A percentile compares a stretch with the other conserved stretches of the same genome.
phyloP scores from a whole-genome alignment of 2,888 invertebrate species.

The Anodontia alba region DNA sequence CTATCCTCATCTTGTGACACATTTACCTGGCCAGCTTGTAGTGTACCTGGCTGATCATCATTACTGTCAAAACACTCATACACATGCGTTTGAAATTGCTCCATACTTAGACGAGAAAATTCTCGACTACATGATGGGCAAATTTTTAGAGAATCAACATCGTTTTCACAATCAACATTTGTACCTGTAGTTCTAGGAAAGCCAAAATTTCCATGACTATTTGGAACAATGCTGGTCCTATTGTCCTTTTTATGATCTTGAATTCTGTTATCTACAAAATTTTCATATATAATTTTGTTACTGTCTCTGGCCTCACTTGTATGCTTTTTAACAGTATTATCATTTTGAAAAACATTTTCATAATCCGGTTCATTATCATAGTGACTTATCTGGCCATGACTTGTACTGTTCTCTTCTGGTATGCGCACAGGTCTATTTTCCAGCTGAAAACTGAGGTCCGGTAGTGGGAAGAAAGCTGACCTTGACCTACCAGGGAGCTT shows the following conservation, averaged over 20 bases:
- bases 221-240: not conserved
- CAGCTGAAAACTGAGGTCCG: not conserved
- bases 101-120: constrained; percentile 71
- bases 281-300: constrained; percentile 10
- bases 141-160: constrained; percentile 55
- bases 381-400: not conserved
- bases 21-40: constrained; percentile 42
- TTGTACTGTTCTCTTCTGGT: not conserved
- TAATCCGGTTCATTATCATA: constrained; percentile 45
- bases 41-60: constrained; percentile 56
- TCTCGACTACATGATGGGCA: constrained; percentile 77
- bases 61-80: constrained; percentile 76
- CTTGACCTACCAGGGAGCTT: not conserved
- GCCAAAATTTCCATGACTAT: constrained; percentile 19
- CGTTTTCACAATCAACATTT: constrained; percentile 2
- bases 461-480: constrained; percentile 26
- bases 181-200: not conserved
- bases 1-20: constrained; percentile 45
- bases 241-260: constrained; percentile 11
- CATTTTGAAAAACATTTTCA: constrained; percentile 46
- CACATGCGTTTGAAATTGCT: constrained; percentile 79
- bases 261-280: not conserved
- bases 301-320: not conserved
- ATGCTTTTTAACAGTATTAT: constrained; percentile 25
- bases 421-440: constrained; percentile 4